phyloP scores from a whole-genome alignment of 2,888 invertebrate genomes.

The Epirrhoe alternata region DNA sequence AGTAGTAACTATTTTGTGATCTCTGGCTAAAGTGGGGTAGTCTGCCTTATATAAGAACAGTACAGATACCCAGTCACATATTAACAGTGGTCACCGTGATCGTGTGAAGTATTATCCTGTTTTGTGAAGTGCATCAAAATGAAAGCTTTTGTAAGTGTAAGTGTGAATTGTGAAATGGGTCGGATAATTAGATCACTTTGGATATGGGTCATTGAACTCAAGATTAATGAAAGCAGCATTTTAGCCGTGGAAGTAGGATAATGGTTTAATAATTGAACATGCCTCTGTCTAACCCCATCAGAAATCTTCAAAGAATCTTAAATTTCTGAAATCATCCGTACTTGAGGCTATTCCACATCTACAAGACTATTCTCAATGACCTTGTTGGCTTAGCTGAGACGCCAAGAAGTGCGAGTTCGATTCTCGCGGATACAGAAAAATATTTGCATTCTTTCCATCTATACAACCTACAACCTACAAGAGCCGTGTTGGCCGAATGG shows the following conservation, averaged over 20 bases:
- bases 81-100: conserved; percentile 55
- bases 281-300: not conserved
- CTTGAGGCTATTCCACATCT: no score
- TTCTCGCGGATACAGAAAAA: no score
- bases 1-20: conserved; percentile 34
- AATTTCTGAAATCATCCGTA: not conserved
- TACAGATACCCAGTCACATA: conserved; percentile 55
- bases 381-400: no score
- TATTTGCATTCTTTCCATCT: no score
- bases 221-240: not conserved
- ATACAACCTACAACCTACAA: no score
- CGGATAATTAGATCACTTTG: conserved; percentile 6
- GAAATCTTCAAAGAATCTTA: not conserved
- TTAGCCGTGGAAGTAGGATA: not conserved
- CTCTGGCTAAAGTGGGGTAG: conserved; percentile 61
- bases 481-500: no score
- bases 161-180: conserved; percentile 31
- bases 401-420: no score
- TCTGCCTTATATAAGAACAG: conserved; percentile 68
- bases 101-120: conserved; percentile 46
- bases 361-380: no score
- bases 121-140: conserved; percentile 58
- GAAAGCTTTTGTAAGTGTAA: conserved; percentile 75
- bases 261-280: not conserved
- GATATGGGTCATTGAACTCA: not conserved